phyloP scores from a whole-genome alignment of 2,888 invertebrate genomes.

The Lasiommata megera region DNA sequence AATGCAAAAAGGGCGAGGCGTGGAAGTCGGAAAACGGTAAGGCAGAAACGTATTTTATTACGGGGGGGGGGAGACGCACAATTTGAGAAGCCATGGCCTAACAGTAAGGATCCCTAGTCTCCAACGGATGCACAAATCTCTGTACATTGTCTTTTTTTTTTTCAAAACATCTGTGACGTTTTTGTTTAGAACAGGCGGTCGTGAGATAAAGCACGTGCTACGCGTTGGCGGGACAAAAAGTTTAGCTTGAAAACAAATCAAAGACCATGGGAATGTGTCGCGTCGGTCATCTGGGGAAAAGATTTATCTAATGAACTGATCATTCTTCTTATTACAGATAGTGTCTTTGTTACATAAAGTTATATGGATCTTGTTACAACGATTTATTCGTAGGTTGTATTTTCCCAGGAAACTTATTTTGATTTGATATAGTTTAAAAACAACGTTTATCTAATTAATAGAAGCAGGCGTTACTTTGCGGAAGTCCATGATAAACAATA shows the following conservation, averaged over 20 bases:
- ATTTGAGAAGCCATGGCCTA: constrained; percentile 2
- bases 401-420: background rate
- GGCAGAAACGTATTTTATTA: no score
- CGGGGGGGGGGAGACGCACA: background rate
- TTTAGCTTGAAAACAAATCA: constrained; percentile 21
- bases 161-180: constrained; percentile 58
- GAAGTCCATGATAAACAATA: no score
- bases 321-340: background rate
- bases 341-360: background rate
- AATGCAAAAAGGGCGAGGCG: no score
- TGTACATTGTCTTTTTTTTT: constrained; percentile 50
- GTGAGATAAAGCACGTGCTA: constrained; percentile 60
- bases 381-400: background rate
- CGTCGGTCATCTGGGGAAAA: background rate
- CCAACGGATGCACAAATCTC: constrained; percentile 41
- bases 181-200: constrained; percentile 47
- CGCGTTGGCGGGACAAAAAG: constrained; percentile 36
- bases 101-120: constrained; percentile 41
- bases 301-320: background rate
- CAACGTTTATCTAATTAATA: no score
- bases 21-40: no score
- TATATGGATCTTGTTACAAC: background rate
- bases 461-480: no score
- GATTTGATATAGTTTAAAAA: no score
- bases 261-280: constrained; percentile 35